Percentiles rank a stretch among this genome's conserved stretches.
These are phyloP conservation scores for Haliclona indistincta DNA, from an alignment of 37 sponge, comb jelly and placozoan species.

Conservation along the genomic window DNA sequence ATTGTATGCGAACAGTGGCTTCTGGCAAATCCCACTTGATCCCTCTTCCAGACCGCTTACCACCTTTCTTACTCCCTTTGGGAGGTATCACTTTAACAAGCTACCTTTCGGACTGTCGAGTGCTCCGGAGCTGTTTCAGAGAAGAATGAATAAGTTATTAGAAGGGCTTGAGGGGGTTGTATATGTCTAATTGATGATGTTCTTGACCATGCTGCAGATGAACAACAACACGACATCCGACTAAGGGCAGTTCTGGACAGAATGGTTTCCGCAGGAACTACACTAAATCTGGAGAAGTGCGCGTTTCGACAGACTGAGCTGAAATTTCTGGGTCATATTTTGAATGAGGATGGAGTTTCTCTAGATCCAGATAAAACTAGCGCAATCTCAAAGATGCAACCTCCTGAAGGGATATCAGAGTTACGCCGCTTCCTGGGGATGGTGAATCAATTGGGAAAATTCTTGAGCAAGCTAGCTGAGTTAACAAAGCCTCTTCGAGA, in stretches of 20 bases:
- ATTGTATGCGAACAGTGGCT: constrained; percentile 29
- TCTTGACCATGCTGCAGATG: background rate
- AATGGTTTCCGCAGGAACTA: constrained; percentile 9
- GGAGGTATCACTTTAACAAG: constrained; percentile 25
- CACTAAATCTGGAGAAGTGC: constrained; percentile 40
- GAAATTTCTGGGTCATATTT: constrained; percentile 52
- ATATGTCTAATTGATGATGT: constrained; percentile 28
- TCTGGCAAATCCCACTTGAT: constrained; percentile 37
- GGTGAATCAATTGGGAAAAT: constrained; percentile 50
- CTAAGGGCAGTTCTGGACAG: constrained; percentile 17
- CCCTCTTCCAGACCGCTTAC: constrained; percentile 16
- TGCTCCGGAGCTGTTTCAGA: constrained; percentile 22
- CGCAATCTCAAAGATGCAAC: constrained; percentile 32
- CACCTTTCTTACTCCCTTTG: constrained; percentile 37
- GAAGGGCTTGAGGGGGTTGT: constrained; percentile 22
- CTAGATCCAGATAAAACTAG: constrained; percentile 25
- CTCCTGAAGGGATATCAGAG: constrained; percentile 17
- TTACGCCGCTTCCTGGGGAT: constrained; percentile 44
- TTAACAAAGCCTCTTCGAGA: constrained; percentile 27
- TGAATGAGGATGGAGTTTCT: constrained; percentile 18
- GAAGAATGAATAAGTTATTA: background rate
- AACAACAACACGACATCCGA: constrained; percentile 13
- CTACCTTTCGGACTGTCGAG: constrained; percentile 30
- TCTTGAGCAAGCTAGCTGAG: constrained; percentile 28
- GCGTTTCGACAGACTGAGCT: too few species aligned